A percentile compares a stretch with the other conserved stretches of the same genome.
Evolutionary conservation across 2,888 invertebrate species (phyloP).

Genomic region (Mesorhabditis sp.): DNA sequence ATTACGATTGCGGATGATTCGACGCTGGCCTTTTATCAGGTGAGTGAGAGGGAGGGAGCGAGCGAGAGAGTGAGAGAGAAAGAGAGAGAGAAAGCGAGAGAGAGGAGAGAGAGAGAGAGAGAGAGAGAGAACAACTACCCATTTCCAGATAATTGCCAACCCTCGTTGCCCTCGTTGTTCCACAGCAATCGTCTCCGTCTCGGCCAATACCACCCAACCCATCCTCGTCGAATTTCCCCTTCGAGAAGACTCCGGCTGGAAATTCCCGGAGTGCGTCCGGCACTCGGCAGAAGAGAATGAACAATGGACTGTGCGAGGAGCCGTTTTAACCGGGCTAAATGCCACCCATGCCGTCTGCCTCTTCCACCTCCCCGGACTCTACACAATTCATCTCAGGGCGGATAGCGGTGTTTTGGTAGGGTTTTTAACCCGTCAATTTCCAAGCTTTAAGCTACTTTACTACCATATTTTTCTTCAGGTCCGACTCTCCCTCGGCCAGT

Average conservation of each 20-base stretch:
- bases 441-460: not conserved
- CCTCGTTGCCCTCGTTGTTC: slow-evolving; percentile 32
- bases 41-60: not conserved
- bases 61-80: too few species aligned
- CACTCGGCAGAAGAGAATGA: slow-evolving; percentile 7
- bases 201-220: slow-evolving; percentile 24
- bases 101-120: too few species aligned
- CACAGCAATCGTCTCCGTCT: slow-evolving; percentile 24
- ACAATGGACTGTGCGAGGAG: slow-evolving; percentile 31
- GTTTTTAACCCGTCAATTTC: not conserved
- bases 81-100: too few species aligned
- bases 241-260: slow-evolving; percentile 41
- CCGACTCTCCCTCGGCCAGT: not conserved
- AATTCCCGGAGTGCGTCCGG: slow-evolving; percentile 46
- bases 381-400: slow-evolving; percentile 38
- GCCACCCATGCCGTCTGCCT: slow-evolving; percentile 50
- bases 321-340: slow-evolving; percentile 43
- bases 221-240: slow-evolving; percentile 37
- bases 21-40: not conserved
- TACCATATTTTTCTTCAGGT: not conserved
- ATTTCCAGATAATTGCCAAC: slow-evolving; percentile 23
- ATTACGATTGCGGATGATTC: not conserved
- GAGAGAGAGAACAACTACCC: not conserved
- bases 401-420: slow-evolving; percentile 19
- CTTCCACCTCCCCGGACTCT: slow-evolving; percentile 40